Evolutionary conservation across 2,888 invertebrate species (phyloP).

Genomic region (Priapulus caudatus): DNA sequence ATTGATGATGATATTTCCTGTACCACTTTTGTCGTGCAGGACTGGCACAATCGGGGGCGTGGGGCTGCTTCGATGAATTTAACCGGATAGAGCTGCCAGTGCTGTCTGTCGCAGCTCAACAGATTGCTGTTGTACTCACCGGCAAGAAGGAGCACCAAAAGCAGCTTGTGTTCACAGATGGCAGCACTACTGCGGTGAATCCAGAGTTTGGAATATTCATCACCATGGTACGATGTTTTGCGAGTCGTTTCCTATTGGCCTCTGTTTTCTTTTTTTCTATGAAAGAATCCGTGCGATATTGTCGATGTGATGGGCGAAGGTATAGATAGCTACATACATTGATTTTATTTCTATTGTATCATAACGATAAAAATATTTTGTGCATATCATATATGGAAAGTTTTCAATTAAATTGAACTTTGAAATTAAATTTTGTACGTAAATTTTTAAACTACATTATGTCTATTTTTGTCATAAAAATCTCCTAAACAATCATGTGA

Average conservation of each 20-base stretch:
- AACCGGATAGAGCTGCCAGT: conserved; percentile 27
- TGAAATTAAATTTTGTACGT: neutral
- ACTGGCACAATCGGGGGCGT: conserved; percentile 40
- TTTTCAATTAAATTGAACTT: conserved; percentile 7
- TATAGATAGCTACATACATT: too few relatives aligned
- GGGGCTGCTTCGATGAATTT: conserved; percentile 42
- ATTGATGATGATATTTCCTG: too few relatives aligned
- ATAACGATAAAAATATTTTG: conserved; percentile 8
- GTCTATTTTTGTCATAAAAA: too few relatives aligned
- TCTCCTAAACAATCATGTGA: too few relatives aligned
- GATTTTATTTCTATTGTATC: conserved; percentile 8
- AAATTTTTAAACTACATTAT: too few relatives aligned
- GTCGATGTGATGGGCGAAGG: too few relatives aligned
- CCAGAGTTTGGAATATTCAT: conserved; percentile 1
- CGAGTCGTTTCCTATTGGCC: too few relatives aligned
- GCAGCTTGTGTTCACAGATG: neutral
- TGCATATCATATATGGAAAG: conserved; percentile 3
- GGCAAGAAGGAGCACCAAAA: neutral
- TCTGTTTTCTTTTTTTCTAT: conserved; percentile 18
- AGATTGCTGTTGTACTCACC: neutral
- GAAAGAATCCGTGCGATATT: conserved; percentile 17
- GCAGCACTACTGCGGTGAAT: neutral
- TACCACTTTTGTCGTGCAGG: too few relatives aligned
- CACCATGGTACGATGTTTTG: neutral
- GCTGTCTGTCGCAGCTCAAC: neutral